phyloP scores from a whole-genome alignment of 2,113 vertebrate genomes.

The Ceuthmochares aereus region DNA sequence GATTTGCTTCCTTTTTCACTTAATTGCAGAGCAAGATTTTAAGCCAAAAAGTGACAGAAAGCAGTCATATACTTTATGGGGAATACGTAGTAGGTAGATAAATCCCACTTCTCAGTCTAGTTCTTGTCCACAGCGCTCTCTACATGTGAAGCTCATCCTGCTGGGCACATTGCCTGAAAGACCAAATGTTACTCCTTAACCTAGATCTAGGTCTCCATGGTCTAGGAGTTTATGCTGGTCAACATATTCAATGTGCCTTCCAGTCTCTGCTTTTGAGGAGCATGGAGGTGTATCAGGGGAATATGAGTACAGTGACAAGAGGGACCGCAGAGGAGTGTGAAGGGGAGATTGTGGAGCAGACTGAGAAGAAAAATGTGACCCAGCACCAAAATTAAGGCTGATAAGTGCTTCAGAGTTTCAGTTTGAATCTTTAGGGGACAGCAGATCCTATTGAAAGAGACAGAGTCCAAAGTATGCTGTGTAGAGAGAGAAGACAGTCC shows the following conservation, averaged over 20 bases:
- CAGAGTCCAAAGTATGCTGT: neutral
- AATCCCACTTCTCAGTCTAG: neutral
- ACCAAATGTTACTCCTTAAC: neutral
- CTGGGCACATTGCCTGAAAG: neutral
- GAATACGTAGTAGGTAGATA: neutral
- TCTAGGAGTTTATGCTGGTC: neutral
- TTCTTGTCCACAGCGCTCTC: neutral
- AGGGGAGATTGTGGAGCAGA: neutral
- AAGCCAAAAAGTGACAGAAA: slow-evolving; percentile 30
- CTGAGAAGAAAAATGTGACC: neutral
- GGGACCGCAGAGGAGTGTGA: neutral
- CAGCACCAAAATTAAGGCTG: neutral
- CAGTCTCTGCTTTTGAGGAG: neutral
- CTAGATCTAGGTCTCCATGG: neutral
- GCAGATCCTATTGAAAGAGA: neutral
- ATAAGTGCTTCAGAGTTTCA: neutral
- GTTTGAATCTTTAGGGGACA: neutral
- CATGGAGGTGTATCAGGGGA: neutral
- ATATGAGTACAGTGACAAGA: neutral
- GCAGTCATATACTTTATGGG: neutral
- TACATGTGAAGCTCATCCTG: neutral
- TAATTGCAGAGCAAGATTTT: neutral
- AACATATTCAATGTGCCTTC: neutral
- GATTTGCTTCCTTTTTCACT: neutral
- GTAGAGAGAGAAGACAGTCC: neutral